These are phyloP conservation scores for Drosophila hamatofila DNA, from an alignment of 2,888 invertebrate species.

Conservation along the genomic window DNA sequence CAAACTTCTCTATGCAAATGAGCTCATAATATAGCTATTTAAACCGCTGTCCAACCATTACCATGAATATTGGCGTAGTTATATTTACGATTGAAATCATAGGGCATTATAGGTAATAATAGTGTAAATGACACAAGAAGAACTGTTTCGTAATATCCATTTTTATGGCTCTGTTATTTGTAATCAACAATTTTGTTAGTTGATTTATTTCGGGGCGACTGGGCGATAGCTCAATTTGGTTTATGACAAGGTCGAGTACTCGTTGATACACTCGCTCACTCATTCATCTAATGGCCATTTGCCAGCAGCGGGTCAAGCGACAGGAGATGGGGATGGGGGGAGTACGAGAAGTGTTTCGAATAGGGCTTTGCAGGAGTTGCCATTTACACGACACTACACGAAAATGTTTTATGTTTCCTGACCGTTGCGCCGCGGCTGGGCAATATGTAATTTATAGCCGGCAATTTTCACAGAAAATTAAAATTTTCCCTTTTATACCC, in stretches of 20 bases:
- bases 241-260: conserved; percentile 34
- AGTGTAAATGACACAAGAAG: neutral
- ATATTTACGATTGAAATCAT: neutral
- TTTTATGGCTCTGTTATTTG: conserved; percentile 4
- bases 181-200: conserved; percentile 15
- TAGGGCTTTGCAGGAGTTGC: conserved; percentile 10
- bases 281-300: conserved; percentile 47
- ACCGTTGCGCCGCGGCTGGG: conserved; percentile 34
- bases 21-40: neutral
- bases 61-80: neutral
- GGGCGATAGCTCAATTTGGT: conserved; percentile 26
- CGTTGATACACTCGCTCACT: conserved; percentile 13
- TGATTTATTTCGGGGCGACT: conserved; percentile 24
- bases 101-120: neutral
- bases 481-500: conserved; percentile 49
- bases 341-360: neutral
- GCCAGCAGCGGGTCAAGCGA: neutral
- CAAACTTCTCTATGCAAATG: too few species aligned
- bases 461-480: conserved; percentile 72
- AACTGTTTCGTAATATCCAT: conserved; percentile 1
- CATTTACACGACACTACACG: conserved; percentile 66
- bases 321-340: rapidly evolving
- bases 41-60: neutral
- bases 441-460: conserved; percentile 69
- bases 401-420: conserved; percentile 66